Evolutionary conservation across 2,888 invertebrate species (phyloP).

Genomic region (Mimachlamys varia): DNA sequence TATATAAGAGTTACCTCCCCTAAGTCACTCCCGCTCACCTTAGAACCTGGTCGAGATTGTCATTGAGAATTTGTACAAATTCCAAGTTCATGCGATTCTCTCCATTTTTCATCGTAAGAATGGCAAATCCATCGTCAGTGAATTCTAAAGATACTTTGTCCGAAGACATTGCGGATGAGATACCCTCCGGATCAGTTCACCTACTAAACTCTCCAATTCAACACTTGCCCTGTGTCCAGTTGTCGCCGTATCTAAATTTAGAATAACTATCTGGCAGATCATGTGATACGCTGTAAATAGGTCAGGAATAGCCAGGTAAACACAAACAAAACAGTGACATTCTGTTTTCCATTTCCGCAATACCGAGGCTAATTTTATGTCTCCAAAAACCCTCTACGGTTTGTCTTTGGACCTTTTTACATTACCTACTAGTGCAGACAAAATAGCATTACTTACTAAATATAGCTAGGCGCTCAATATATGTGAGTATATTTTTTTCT

Average conservation of each 20-base stretch:
- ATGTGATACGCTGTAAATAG: neutral
- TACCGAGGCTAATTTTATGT: too few relatives aligned
- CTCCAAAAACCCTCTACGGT: too few relatives aligned
- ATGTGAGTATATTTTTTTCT: too few relatives aligned
- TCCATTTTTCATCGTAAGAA: conserved; percentile 58
- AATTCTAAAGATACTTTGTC: conserved; percentile 43
- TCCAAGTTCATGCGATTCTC: conserved; percentile 53
- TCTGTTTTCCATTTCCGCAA: too few relatives aligned
- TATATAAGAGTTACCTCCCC: neutral
- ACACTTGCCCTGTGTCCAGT: neutral
- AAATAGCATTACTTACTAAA: too few relatives aligned
- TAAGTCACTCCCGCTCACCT: neutral
- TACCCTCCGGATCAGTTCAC: neutral
- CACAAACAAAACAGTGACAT: too few relatives aligned
- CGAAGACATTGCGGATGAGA: neutral
- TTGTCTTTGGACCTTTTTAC: too few relatives aligned
- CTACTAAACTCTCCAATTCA: neutral
- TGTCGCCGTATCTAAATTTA: neutral
- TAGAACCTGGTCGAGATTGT: neutral
- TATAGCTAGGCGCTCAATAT: too few relatives aligned
- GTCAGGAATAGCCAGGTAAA: neutral
- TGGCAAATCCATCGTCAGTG: conserved; percentile 50
- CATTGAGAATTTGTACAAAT: neutral
- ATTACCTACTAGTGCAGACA: too few relatives aligned
- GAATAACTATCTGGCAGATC: neutral